Percentiles rank a stretch among this genome's conserved stretches.
phyloP scores from a whole-genome alignment of 2,113 vertebrate species.

The Caloenas nicobarica region DNA sequence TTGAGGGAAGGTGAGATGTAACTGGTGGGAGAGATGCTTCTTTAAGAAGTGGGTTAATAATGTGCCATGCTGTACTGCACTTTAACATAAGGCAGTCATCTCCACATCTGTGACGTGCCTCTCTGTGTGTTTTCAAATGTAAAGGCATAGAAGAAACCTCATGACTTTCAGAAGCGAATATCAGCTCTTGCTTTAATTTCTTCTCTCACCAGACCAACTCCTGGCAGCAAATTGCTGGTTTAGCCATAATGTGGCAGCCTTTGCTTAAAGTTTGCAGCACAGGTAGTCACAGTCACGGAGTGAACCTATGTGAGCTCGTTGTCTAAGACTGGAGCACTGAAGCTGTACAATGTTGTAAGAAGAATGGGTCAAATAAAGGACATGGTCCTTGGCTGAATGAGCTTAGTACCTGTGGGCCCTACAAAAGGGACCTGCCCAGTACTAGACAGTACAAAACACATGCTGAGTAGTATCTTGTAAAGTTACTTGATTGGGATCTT shows the following conservation, averaged over 20 bases:
- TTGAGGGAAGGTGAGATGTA: background rate
- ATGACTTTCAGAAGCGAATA: background rate
- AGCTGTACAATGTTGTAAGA: background rate
- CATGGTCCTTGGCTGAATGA: background rate
- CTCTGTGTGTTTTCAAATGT: background rate
- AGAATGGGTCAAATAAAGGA: background rate
- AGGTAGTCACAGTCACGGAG: background rate
- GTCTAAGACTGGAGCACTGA: background rate
- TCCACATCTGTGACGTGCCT: background rate
- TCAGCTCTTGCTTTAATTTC: background rate
- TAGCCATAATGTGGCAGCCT: background rate
- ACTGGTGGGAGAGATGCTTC: background rate
- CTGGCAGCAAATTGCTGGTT: background rate
- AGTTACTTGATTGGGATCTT: background rate
- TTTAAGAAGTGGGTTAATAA: background rate
- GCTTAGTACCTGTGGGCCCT: background rate
- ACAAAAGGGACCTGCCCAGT: background rate
- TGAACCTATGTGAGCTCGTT: background rate
- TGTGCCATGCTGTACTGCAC: background rate
- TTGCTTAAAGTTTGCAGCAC: background rate
- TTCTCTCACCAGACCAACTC: background rate
- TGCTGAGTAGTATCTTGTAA: background rate
- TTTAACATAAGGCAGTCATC: background rate
- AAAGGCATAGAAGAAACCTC: background rate
- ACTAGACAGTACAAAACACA: background rate